These are phyloP conservation scores for Ephestia elutella DNA, from an alignment of 1,140 invertebrate genomes.

Conservation along the genomic window DNA sequence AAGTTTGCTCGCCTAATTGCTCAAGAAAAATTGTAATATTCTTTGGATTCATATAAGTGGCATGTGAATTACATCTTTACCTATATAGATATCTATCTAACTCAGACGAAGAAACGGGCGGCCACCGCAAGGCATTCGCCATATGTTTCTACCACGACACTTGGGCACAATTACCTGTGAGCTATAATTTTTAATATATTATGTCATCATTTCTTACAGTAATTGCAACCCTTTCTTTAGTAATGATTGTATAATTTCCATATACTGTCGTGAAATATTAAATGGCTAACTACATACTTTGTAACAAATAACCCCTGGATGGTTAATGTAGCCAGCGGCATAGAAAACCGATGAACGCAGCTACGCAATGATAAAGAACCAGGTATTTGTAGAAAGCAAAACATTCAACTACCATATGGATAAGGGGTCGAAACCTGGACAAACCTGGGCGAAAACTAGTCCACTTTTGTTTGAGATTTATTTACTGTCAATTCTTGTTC, in stretches of 20 bases:
- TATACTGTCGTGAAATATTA: background rate
- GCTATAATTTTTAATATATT: conserved; percentile 4
- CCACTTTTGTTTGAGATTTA: too few species aligned
- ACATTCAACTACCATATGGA: too few species aligned
- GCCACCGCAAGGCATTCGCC: background rate
- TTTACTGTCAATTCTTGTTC: too few species aligned
- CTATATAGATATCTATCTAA: too few species aligned
- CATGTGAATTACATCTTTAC: too few species aligned
- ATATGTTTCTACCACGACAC: background rate
- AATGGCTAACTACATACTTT: background rate
- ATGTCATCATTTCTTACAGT: background rate
- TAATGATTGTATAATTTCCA: conserved; percentile 1
- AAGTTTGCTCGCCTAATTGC: too few species aligned
- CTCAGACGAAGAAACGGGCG: background rate
- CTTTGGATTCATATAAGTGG: too few species aligned
- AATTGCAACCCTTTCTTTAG: conserved; percentile 1
- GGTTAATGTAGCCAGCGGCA: background rate
- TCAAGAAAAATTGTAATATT: conserved; percentile 9
- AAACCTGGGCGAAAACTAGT: too few species aligned
- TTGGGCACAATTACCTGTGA: background rate
- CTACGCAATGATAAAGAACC: too few species aligned
- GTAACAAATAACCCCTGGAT: background rate
- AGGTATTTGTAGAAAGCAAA: too few species aligned
- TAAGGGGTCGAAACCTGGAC: too few species aligned
- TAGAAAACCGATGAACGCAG: too few species aligned